phyloP scores from a whole-genome alignment of 2,797 vertebrate genomes.

The Dendrocincla tyrannina region DNA sequence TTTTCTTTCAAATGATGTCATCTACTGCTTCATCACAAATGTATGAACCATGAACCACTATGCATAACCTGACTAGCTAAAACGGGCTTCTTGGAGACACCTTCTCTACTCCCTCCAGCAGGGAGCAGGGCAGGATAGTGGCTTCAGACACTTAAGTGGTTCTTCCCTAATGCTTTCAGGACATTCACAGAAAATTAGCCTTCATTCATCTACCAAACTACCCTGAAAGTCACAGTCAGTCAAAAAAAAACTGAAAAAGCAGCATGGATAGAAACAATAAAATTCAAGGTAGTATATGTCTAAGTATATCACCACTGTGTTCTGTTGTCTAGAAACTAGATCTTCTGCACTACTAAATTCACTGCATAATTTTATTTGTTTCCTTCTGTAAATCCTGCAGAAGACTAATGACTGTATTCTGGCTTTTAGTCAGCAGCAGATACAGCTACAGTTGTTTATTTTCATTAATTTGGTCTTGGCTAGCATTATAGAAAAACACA shows the following conservation, averaged over 20 bases:
- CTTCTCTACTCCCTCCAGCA: constrained; percentile 59
- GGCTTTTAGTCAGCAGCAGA: neutral
- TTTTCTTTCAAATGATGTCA: neutral
- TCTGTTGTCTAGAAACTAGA: neutral
- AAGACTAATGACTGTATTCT: neutral
- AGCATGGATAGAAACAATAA: neutral
- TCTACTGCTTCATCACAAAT: neutral
- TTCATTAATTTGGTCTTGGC: constrained; percentile 23
- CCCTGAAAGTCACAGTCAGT: neutral
- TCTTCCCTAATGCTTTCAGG: neutral
- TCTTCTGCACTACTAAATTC: neutral
- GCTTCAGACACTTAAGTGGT: neutral
- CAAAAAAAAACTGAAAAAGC: neutral
- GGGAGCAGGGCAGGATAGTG: constrained; percentile 60
- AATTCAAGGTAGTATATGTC: neutral
- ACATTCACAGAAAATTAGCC: neutral
- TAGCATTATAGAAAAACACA: neutral
- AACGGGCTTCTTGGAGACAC: constrained; percentile 8
- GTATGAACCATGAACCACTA: neutral
- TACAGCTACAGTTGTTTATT: constrained; percentile 8
- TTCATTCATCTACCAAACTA: neutral
- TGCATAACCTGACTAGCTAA: neutral
- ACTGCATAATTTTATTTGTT: neutral
- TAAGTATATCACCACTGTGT: neutral
- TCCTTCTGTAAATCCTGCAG: neutral